Evolutionary conservation across 2,888 invertebrate genomes (phyloP).

Genomic region (Doris montereyensis): DNA sequence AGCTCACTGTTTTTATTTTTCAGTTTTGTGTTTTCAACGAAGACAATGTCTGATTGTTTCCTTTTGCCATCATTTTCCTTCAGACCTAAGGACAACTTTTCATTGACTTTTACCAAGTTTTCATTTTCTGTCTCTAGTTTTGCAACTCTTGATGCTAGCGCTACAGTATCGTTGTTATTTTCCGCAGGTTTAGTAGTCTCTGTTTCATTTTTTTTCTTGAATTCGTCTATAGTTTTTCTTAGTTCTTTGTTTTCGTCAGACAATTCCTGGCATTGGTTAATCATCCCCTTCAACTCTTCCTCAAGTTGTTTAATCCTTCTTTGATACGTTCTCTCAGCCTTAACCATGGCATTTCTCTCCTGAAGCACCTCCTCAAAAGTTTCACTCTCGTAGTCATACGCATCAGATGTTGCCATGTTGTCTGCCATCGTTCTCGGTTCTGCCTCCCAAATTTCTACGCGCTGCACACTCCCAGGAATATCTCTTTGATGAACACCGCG

Average conservation of each 20-base stretch:
- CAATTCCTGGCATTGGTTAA: conserved; percentile 54
- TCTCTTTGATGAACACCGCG: too few species aligned
- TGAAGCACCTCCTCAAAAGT: conserved; percentile 54
- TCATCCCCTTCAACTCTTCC: conserved; percentile 59
- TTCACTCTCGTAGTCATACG: conserved; percentile 38
- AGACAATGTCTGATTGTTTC: conserved; percentile 32
- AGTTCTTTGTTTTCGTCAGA: conserved; percentile 55
- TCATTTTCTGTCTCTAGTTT: conserved; percentile 41
- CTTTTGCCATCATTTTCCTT: conserved; percentile 28
- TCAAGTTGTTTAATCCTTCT: conserved; percentile 60
- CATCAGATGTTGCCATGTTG: conserved; percentile 19
- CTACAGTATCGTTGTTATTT: not conserved
- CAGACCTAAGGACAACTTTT: conserved; percentile 35
- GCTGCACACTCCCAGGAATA: not conserved
- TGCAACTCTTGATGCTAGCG: conserved; percentile 32
- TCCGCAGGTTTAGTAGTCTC: not conserved
- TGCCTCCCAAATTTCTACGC: not conserved
- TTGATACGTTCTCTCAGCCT: conserved; percentile 55
- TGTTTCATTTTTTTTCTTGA: conserved; percentile 35
- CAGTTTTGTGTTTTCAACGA: conserved; percentile 52
- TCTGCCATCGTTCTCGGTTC: not conserved
- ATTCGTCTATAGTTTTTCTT: conserved; percentile 49
- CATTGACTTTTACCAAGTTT: conserved; percentile 45
- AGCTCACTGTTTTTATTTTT: conserved; percentile 52
- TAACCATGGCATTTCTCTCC: conserved; percentile 56